Percentiles rank a stretch among this genome's conserved stretches.
phyloP scores from a whole-genome alignment of 1,140 invertebrate genomes.

The Drosophila sucinea region DNA sequence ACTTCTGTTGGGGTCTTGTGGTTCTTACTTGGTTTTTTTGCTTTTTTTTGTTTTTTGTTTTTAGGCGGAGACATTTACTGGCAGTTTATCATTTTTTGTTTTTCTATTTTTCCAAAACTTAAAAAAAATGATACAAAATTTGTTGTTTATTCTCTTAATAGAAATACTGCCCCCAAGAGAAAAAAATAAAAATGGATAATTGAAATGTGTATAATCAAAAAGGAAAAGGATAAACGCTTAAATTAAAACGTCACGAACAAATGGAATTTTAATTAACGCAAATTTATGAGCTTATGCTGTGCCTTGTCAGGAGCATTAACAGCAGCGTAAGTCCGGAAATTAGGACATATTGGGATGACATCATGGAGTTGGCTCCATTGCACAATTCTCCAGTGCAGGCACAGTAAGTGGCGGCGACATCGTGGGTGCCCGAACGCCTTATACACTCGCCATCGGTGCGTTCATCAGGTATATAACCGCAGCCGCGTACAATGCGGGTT shows the following conservation, averaged over 20 bases:
- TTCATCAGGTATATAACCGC: slow-evolving; percentile 88
- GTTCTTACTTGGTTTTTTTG: slow-evolving; percentile 16
- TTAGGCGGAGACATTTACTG: slow-evolving; percentile 79
- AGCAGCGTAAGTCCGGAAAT: slow-evolving; percentile 47
- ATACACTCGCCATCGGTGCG: slow-evolving; percentile 86
- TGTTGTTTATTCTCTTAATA: slow-evolving; percentile 8
- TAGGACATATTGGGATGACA: slow-evolving; percentile 31
- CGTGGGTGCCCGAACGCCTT: slow-evolving; percentile 88
- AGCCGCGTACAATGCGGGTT: slow-evolving; percentile 88
- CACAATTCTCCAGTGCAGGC: slow-evolving; percentile 89
- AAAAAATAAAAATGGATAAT: slow-evolving; percentile 21
- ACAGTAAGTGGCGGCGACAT: slow-evolving; percentile 89
- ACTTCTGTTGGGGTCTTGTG: neutral
- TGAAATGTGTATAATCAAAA: slow-evolving; percentile 20
- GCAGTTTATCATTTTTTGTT: slow-evolving; percentile 67
- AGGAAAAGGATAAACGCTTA: slow-evolving; percentile 22
- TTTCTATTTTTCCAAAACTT: slow-evolving; percentile 44
- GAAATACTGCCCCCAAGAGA: slow-evolving; percentile 55
- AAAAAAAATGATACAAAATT: slow-evolving; percentile 14
- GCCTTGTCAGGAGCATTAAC: slow-evolving; percentile 59
- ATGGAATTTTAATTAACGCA: slow-evolving; percentile 31
- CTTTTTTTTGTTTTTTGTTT: slow-evolving; percentile 24
- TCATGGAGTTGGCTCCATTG: slow-evolving; percentile 84
- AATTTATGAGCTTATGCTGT: slow-evolving; percentile 74
- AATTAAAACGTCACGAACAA: neutral